A percentile compares a stretch with the other conserved stretches of the same genome.
These are phyloP conservation scores for Apostichopus parvimensis DNA, from an alignment of 35 echinoderm and acorn worm genomes.

Conservation along the genomic window DNA sequence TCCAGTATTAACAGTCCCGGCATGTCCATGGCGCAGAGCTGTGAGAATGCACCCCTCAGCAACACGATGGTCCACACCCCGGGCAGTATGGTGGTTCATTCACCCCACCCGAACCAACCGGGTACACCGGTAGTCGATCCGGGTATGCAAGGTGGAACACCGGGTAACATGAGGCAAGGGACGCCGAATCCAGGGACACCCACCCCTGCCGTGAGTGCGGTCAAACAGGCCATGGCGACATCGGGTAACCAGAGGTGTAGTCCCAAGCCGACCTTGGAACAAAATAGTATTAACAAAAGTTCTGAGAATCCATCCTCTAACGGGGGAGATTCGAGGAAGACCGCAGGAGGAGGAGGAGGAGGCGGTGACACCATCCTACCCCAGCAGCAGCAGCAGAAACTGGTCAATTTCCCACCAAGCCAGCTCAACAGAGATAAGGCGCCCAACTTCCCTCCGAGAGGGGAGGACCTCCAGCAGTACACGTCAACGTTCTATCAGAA, in stretches of 20 bases:
- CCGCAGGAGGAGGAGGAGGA: neutral
- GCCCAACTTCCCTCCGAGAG: conserved; percentile 96
- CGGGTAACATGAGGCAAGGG: conserved; percentile 28
- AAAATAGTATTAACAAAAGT: conserved; percentile 42
- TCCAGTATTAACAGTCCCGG: conserved; percentile 54
- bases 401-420: conserved; percentile 96
- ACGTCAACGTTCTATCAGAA: conserved; percentile 98
- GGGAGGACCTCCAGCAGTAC: conserved; percentile 96
- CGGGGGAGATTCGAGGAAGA: conserved; percentile 33
- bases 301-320: conserved; percentile 52
- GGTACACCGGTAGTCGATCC: conserved; percentile 75
- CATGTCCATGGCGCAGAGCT: conserved; percentile 38
- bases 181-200: conserved; percentile 47
- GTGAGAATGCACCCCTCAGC: conserved; percentile 49
- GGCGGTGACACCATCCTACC: neutral
- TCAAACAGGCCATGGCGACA: conserved; percentile 39
- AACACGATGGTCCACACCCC: conserved; percentile 62
- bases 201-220: conserved; percentile 55
- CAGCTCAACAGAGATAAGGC: conserved; percentile 97
- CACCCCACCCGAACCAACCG: conserved; percentile 73
- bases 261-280: conserved; percentile 47
- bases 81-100: conserved; percentile 43
- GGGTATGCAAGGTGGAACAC: conserved; percentile 28
- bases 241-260: conserved; percentile 44
- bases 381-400: conserved; percentile 64